These are phyloP conservation scores for Pomacea maculata DNA, from an alignment of 1,140 invertebrate genomes.

Conservation along the genomic window DNA sequence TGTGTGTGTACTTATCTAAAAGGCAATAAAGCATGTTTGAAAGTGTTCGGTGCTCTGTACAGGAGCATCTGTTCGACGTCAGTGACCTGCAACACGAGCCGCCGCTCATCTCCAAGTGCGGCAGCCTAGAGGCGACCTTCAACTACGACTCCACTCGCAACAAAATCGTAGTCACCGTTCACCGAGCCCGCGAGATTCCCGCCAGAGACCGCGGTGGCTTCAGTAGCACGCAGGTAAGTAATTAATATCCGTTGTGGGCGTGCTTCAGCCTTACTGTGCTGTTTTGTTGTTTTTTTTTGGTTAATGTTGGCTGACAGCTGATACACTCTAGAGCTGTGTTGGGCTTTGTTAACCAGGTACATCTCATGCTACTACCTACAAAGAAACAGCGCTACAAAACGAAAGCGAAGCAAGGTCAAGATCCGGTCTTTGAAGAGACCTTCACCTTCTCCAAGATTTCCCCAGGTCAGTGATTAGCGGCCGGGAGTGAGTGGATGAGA, in stretches of 20 bases:
- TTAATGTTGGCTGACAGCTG: too few species aligned
- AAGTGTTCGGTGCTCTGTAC: conserved; percentile 17
- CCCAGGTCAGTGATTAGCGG: conserved; percentile 72
- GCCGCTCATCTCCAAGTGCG: conserved; percentile 71
- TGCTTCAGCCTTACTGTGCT: too few species aligned
- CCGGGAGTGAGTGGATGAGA: too few species aligned
- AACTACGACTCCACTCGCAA: conserved; percentile 87
- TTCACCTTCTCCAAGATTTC: conserved; percentile 90
- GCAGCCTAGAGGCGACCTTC: conserved; percentile 85
- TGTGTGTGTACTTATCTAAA: background rate
- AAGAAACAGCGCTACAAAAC: conserved; percentile 95
- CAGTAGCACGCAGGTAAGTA: conserved; percentile 76
- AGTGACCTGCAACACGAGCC: conserved; percentile 66
- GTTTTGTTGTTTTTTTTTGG: too few species aligned
- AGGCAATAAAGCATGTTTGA: too few species aligned
- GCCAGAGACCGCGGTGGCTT: conserved; percentile 77
- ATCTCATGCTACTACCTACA: conserved; percentile 84
- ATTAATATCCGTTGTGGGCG: background rate
- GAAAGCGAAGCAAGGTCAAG: conserved; percentile 86
- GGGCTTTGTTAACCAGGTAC: conserved; percentile 66
- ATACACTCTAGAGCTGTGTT: background rate
- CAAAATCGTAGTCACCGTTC: conserved; percentile 88
- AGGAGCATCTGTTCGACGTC: conserved; percentile 69
- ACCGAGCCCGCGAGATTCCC: conserved; percentile 86
- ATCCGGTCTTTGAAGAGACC: conserved; percentile 91